Evolutionary conservation across 1,140 invertebrate species (phyloP).

Genomic region (Drosophila persimilis): DNA sequence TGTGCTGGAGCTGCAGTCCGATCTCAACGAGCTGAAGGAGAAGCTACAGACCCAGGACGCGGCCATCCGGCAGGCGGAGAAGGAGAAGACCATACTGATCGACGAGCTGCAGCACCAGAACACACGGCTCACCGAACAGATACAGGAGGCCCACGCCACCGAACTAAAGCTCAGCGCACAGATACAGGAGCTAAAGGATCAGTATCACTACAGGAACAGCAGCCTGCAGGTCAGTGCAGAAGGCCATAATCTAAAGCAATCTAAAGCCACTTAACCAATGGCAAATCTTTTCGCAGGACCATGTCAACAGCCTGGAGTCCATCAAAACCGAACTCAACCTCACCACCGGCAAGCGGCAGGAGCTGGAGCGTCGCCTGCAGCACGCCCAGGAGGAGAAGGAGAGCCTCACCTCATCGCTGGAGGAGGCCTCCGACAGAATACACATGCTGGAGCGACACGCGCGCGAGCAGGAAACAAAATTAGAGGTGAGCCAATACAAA

Average conservation of each 20-base stretch:
- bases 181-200: conserved; percentile 91
- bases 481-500: conserved; percentile 65
- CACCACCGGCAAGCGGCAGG: conserved; percentile 92
- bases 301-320: conserved; percentile 94
- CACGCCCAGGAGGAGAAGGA: conserved; percentile 91
- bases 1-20: conserved; percentile 93
- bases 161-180: conserved; percentile 92
- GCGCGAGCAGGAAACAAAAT: conserved; percentile 90
- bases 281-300: conserved; percentile 85
- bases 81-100: conserved; percentile 91
- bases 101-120: conserved; percentile 95
- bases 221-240: conserved; percentile 85
- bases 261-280: neutral
- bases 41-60: conserved; percentile 85
- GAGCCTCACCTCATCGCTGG: conserved; percentile 89
- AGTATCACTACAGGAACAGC: conserved; percentile 91
- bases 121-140: conserved; percentile 92
- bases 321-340: conserved; percentile 94
- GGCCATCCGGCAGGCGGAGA: conserved; percentile 88
- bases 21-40: conserved; percentile 89
- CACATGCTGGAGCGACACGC: conserved; percentile 92
- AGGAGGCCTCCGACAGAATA: conserved; percentile 95
- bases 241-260: neutral
- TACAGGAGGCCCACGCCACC: conserved; percentile 91
- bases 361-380: conserved; percentile 91